Percentiles rank a stretch among this genome's conserved stretches.
Evolutionary conservation across 2,113 vertebrate genomes (phyloP).

Genomic region (Pteruthius melanotis): DNA sequence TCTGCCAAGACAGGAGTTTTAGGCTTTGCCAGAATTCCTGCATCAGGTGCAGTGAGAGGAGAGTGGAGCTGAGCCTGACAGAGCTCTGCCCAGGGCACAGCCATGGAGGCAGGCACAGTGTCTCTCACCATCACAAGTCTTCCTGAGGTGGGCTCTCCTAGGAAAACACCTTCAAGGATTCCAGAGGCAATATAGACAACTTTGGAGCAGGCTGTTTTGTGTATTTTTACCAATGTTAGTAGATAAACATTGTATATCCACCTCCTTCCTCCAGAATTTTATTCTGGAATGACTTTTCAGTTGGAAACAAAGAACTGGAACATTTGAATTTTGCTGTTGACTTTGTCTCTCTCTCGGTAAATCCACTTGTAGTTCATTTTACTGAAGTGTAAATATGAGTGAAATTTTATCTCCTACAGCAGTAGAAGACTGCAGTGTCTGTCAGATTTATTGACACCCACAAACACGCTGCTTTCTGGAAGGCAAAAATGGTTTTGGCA

Average conservation of each 20-base stretch:
- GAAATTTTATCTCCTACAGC: not conserved
- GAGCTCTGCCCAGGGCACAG: not conserved
- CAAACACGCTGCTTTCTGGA: not conserved
- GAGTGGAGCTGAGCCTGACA: not conserved
- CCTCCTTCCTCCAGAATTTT: not conserved
- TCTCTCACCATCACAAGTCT: not conserved
- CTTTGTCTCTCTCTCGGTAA: not conserved
- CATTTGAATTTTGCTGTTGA: not conserved
- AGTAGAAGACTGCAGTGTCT: not conserved
- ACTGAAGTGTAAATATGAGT: not conserved
- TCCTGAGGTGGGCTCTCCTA: rapidly evolving
- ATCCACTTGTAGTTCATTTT: not conserved
- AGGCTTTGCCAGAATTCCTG: not conserved
- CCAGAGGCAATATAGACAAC: rapidly evolving
- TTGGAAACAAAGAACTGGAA: not conserved
- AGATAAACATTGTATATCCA: not conserved
- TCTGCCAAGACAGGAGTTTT: not conserved
- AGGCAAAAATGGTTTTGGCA: conserved; percentile 15
- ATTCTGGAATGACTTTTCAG: not conserved
- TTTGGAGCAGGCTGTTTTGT: not conserved
- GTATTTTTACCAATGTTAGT: not conserved
- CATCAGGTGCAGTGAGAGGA: not conserved
- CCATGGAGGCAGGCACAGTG: rapidly evolving
- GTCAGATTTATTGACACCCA: conserved; percentile 6
- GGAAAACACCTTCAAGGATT: not conserved